Conservation (phyloP, 2,797 vertebrate species). For the Enteromius unitaeniatus region DNA sequence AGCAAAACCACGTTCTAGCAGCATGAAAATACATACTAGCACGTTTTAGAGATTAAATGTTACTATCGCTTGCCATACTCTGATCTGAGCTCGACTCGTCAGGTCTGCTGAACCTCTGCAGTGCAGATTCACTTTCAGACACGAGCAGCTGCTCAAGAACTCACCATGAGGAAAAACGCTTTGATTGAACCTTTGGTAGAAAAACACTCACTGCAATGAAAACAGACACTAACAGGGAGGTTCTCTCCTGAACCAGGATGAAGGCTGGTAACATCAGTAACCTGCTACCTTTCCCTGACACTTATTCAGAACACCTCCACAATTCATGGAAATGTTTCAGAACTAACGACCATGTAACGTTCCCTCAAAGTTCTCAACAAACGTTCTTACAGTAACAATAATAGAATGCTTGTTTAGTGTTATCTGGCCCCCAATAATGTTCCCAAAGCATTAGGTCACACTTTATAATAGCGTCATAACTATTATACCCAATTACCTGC, state of each 20-base stretch:
- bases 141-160: conserved; percentile 30
- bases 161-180: background rate
- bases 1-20: background rate
- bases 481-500: too few species aligned
- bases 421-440: background rate
- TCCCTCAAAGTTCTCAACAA: background rate
- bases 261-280: too few species aligned
- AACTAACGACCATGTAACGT: background rate
- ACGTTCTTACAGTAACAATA: background rate
- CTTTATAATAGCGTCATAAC: too few species aligned
- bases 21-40: background rate
- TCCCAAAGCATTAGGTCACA: background rate
- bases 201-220: background rate
- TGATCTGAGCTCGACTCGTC: conserved; percentile 64
- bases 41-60: background rate
- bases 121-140: conserved; percentile 72
- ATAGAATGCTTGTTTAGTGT: background rate
- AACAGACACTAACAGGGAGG: background rate
- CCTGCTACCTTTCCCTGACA: background rate
- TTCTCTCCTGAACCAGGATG: background rate
- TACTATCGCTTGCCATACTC: background rate
- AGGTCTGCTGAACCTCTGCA: conserved; percentile 74
- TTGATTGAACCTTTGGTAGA: background rate
- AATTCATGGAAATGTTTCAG: too few species aligned
- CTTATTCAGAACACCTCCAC: background rate